These are phyloP conservation scores for Diceros bicornis DNA, from an alignment of 2,797 vertebrate species.

Conservation along the genomic window DNA sequence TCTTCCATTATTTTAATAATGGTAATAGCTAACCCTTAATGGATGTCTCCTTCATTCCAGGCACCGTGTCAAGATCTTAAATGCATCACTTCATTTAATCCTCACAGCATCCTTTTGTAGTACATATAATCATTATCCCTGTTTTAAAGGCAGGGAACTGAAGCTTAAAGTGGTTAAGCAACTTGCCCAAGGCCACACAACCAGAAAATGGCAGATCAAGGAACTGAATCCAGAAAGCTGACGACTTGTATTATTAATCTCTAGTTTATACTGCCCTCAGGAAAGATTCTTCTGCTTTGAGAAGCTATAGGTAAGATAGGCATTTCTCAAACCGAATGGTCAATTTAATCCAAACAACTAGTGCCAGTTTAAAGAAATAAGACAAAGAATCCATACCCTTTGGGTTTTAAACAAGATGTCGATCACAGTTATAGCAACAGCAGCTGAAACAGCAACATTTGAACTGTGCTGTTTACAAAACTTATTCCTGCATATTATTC, in stretches of 20 bases:
- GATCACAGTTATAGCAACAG: slow-evolving; percentile 45
- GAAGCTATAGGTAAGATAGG: background rate
- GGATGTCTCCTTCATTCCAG: background rate
- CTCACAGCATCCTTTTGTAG: background rate
- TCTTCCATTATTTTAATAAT: slow-evolving; percentile 48
- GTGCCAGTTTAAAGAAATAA: slow-evolving; percentile 50
- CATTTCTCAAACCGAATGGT: slow-evolving; percentile 41
- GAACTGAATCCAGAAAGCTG: slow-evolving; percentile 44
- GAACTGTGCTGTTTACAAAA: slow-evolving; percentile 63
- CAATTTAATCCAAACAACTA: slow-evolving; percentile 65
- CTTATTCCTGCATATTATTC: slow-evolving; percentile 47
- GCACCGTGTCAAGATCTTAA: slow-evolving; percentile 20
- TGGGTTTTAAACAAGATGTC: slow-evolving; percentile 56
- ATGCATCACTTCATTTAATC: background rate
- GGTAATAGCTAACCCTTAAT: background rate
- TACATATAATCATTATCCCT: background rate
- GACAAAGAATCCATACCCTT: background rate
- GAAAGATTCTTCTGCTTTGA: slow-evolving; percentile 51
- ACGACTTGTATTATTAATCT: background rate
- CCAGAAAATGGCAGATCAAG: slow-evolving; percentile 5
- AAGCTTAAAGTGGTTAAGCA: background rate
- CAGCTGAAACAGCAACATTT: slow-evolving; percentile 30
- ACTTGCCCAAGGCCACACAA: slow-evolving; percentile 19
- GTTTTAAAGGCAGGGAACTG: slow-evolving; percentile 43
- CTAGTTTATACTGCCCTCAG: slow-evolving; percentile 20